Evolutionary conservation across 2,113 vertebrate species (phyloP).

Genomic region (Hippolais icterina): DNA sequence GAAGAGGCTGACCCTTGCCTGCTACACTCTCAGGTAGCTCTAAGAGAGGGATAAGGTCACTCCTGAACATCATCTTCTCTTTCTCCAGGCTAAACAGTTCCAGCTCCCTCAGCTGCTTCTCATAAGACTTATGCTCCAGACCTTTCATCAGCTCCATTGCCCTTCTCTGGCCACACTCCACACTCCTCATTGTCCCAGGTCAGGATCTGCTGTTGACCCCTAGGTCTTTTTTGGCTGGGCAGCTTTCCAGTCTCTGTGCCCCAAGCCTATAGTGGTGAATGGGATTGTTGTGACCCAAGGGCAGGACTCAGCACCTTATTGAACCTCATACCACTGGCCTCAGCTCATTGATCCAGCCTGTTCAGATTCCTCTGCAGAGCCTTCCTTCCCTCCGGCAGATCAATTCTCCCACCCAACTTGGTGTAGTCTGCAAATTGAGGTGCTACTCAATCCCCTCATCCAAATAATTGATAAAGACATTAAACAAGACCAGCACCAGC

Average conservation of each 20-base stretch:
- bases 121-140: not conserved
- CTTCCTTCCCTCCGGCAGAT: not conserved
- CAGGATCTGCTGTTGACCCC: not conserved
- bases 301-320: not conserved
- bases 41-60: not conserved
- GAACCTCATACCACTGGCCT: not conserved
- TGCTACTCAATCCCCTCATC: not conserved
- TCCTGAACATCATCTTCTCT: not conserved
- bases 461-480: not conserved
- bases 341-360: not conserved
- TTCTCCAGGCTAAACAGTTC: not conserved
- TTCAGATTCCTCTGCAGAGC: not conserved
- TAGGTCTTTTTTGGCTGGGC: fast-evolving
- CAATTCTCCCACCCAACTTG: not conserved
- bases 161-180: not conserved
- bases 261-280: not conserved
- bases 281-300: not conserved
- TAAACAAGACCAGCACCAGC: not conserved
- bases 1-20: fast-evolving
- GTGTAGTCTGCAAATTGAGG: fast-evolving
- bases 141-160: not conserved
- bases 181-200: not conserved
- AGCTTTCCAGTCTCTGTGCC: not conserved
- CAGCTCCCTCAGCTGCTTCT: not conserved
- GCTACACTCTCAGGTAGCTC: not conserved